These are phyloP conservation scores for Nycticorax nycticorax DNA, from an alignment of 2,113 vertebrate genomes.

Conservation along the genomic window DNA sequence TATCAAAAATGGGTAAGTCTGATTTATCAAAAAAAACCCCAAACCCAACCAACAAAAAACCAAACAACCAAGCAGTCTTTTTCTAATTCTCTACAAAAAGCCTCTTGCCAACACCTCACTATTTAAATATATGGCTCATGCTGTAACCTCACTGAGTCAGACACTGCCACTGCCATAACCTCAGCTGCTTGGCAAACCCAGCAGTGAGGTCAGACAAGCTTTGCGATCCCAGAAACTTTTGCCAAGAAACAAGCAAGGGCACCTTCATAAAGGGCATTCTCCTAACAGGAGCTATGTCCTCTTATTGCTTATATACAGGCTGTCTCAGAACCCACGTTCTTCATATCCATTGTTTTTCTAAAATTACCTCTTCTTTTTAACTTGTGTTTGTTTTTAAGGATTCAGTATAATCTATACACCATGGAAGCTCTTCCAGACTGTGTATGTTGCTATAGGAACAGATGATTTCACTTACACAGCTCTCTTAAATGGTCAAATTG, in stretches of 20 bases:
- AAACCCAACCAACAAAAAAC: neutral
- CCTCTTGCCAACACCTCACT: neutral
- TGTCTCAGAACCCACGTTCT: neutral
- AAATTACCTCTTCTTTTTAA: neutral
- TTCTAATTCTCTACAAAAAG: neutral
- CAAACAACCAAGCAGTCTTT: too few relatives aligned
- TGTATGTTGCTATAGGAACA: slow-evolving; percentile 43
- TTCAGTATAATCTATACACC: neutral
- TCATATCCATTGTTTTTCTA: neutral
- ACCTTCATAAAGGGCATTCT: neutral
- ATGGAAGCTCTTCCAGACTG: neutral
- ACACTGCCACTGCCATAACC: neutral
- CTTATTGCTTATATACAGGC: accelerated
- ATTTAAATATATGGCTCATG: neutral
- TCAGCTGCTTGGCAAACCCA: neutral
- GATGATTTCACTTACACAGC: neutral
- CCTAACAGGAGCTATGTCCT: neutral
- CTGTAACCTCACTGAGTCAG: neutral
- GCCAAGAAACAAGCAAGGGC: neutral
- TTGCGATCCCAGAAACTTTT: neutral
- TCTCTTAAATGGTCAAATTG: slow-evolving; percentile 1
- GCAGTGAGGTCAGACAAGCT: neutral
- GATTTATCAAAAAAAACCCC: neutral
- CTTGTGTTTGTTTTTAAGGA: neutral
- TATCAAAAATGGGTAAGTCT: neutral